Evolutionary conservation across 2,113 vertebrate species (phyloP).

Genomic region (Cinclus cinclus): DNA sequence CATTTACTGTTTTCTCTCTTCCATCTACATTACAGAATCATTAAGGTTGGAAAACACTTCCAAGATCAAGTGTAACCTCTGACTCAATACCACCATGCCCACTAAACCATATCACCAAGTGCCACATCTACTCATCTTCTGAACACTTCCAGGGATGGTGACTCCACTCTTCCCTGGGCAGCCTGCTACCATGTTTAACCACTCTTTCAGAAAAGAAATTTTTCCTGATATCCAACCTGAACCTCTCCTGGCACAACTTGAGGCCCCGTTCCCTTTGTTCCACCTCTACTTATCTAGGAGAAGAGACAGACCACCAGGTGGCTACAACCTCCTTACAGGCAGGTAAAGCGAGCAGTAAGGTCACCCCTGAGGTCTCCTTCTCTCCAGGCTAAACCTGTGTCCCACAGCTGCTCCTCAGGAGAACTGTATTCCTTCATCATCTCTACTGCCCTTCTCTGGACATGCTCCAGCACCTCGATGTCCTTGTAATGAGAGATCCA

Average conservation of each 20-base stretch:
- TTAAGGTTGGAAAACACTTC: background rate
- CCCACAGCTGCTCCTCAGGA: background rate
- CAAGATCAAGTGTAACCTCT: background rate
- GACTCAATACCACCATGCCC: background rate
- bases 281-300: background rate
- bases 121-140: background rate
- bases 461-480: background rate
- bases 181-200: background rate
- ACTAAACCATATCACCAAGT: background rate
- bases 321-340: background rate
- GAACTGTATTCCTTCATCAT: background rate
- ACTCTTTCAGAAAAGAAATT: background rate
- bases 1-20: background rate
- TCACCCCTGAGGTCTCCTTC: background rate
- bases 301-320: background rate
- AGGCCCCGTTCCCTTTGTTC: background rate
- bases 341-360: background rate
- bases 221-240: background rate
- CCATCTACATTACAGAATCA: background rate
- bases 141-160: background rate
- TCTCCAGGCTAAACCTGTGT: background rate
- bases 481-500: background rate
- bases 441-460: background rate
- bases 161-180: background rate
- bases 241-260: background rate